Base-by-base conservation (phyloP, 2,797 vertebrate genomes). In the Cossypha niveicapilla region DNA sequence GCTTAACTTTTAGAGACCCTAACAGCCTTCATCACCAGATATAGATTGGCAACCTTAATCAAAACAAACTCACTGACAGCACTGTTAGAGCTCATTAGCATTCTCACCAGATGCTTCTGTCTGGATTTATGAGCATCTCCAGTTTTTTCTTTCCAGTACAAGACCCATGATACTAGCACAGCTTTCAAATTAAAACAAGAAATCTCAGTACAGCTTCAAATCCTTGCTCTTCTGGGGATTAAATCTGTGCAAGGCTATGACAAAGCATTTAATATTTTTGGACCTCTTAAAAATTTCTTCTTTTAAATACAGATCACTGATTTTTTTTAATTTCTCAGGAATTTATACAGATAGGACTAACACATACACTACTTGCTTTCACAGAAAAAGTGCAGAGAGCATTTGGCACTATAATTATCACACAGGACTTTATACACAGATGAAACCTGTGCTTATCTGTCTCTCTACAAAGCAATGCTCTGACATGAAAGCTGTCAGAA, bases 31-130 rank as follows among this genome's bases (percentile, higher is more conserved):
- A 81, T 66, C 72, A 72, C 25, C 73, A 92, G 90, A 77, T 72
- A 90, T 2, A 90, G 91, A 88, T 8, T 88, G 92, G 79, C 79
- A 93, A 78, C 25, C 39, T 58, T 78, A 86, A 86, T 62, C 91
- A 94, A 94, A 96, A 96, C 88, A 95, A 92, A 88, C 32, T 90
- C 72, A 54, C 54, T 91, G 82, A 86, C 89, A 90, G 47, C 79
- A 51, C 39, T 68, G 82, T 68, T 94, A 81, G 24, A 88, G 47
- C 54, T 93, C 79, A 91, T 94, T 90, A 96, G 47, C 2, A n/a
- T 50, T 90, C 72, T 90, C 75, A 96, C 47, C 92, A 96, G 94
- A 92, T 90, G 90, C 91, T 96, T 80, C 85, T 81, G 76, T 78
- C 79, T 92, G 82, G 75, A 57, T 75, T 75, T 30, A 65, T 14